A percentile compares a stretch with the other conserved stretches of the same genome.
These are phyloP conservation scores for Nephrotoma appendiculata DNA, from an alignment of 2,888 invertebrate species.

Conservation along the genomic window DNA sequence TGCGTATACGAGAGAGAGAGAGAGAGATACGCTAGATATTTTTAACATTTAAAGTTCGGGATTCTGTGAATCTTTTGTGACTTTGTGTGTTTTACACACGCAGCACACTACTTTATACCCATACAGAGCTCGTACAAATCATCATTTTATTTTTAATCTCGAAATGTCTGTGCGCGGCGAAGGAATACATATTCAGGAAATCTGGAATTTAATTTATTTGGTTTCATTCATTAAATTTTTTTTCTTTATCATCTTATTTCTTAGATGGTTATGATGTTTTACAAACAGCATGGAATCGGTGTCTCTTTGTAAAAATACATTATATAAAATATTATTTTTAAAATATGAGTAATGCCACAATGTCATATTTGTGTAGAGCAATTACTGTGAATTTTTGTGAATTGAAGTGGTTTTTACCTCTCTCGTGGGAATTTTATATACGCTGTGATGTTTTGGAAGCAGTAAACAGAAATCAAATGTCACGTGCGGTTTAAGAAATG, in stretches of 20 bases:
- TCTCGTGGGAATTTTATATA: neutral
- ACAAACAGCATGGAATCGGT: neutral
- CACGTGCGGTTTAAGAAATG: neutral
- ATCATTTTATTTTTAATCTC: neutral
- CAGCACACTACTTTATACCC: neutral
- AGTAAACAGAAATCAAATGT: neutral
- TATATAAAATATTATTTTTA: neutral
- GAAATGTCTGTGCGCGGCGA: neutral
- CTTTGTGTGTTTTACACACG: neutral
- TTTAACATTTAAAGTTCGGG: neutral
- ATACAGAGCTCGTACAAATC: neutral
- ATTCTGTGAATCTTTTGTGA: neutral
- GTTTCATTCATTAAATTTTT: neutral
- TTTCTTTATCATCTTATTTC: neutral
- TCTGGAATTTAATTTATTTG: neutral
- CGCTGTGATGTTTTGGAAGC: neutral
- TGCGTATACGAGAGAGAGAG: neutral
- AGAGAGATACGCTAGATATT: neutral
- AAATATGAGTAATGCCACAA: neutral
- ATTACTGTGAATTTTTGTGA: neutral
- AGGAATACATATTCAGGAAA: neutral
- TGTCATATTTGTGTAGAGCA: neutral
- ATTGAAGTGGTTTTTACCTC: neutral
- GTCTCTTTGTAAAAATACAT: neutral
- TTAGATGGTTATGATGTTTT: neutral